Conservation (phyloP, 2,888 invertebrate genomes). For the Phragmatobia fuliginosa region DNA sequence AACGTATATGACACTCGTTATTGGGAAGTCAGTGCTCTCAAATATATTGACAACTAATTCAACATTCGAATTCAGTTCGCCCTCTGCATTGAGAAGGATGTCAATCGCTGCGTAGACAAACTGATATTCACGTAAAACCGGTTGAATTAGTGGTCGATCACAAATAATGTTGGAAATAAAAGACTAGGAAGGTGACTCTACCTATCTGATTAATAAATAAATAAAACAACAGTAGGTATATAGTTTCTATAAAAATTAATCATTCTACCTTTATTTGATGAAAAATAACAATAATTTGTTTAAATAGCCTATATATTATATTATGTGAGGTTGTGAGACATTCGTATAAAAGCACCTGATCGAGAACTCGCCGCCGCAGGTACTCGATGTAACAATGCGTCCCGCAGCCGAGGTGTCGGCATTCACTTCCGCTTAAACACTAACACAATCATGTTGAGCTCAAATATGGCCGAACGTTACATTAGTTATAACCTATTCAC, state of each 20-base stretch:
- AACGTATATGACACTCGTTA: too few species aligned
- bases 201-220: too few species aligned
- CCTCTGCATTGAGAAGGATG: too few species aligned
- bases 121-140: too few species aligned
- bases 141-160: too few species aligned
- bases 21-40: too few species aligned
- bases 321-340: constrained; percentile 40
- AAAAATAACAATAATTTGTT: constrained; percentile 42
- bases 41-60: too few species aligned
- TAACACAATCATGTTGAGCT: neutral
- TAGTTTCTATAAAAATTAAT: constrained; percentile 34
- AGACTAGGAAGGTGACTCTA: too few species aligned
- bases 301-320: constrained; percentile 34
- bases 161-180: too few species aligned
- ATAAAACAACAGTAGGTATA: too few species aligned
- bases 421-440: neutral
- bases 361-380: constrained; percentile 1
- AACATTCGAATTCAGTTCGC: too few species aligned
- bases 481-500: constrained; percentile 20
- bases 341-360: constrained; percentile 17
- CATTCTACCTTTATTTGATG: constrained; percentile 39
- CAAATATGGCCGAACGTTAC: neutral
- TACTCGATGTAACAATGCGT: neutral
- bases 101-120: too few species aligned
- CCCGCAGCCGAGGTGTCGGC: neutral